A percentile compares a stretch with the other conserved stretches of the same genome.
phyloP scores from a whole-genome alignment of 2,113 vertebrate species.

The Cochlearius cochlearius region DNA sequence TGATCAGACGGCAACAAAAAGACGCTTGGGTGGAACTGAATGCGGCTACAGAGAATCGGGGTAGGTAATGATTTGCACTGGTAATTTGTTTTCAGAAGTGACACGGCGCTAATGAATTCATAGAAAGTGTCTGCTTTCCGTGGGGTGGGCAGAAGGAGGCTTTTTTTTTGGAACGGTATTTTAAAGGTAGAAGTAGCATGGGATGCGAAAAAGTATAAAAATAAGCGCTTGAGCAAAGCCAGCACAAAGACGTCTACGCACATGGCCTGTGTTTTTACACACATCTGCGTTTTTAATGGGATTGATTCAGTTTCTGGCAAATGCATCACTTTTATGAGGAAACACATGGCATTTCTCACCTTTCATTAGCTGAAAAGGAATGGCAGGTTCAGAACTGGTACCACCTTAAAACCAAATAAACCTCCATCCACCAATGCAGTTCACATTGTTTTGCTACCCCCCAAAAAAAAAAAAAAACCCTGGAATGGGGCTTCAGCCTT shows the following conservation, averaged over 20 bases:
- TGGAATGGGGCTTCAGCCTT: background rate
- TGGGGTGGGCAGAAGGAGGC: background rate
- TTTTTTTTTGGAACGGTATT: background rate
- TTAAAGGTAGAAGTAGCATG: background rate
- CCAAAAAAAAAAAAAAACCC: background rate
- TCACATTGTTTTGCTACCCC: background rate
- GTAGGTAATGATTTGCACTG: background rate
- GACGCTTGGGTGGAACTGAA: background rate
- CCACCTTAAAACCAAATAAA: background rate
- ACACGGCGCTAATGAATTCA: background rate
- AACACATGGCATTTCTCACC: background rate
- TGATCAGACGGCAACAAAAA: background rate
- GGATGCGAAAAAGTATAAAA: background rate
- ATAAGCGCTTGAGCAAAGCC: background rate
- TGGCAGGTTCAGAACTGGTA: background rate
- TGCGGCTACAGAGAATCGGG: background rate
- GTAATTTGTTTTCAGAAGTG: background rate
- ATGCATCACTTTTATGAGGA: background rate
- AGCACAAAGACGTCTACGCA: background rate
- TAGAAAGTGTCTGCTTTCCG: background rate
- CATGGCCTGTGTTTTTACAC: background rate
- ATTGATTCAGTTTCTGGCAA: background rate
- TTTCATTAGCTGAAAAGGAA: background rate
- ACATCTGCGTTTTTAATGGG: background rate
- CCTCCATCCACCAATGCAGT: background rate